Base-by-base conservation (phyloP, 2,797 vertebrate species). In the Dipus sagitta region DNA sequence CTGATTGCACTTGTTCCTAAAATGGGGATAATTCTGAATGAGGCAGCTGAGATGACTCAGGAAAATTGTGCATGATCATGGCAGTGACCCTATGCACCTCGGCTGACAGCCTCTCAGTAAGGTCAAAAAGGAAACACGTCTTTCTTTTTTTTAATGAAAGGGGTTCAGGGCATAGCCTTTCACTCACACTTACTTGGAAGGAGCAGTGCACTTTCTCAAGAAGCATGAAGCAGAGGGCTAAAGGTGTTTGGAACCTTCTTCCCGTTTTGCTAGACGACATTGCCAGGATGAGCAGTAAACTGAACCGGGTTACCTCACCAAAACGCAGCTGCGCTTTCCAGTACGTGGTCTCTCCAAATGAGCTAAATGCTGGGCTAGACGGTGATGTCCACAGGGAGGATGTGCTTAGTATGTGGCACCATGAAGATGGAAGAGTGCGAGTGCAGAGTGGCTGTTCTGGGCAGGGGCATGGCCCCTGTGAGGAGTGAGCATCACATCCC, bases 171-270 rank as follows among this genome's bases (percentile, higher is more conserved):
- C 18, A 15, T 26, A n/a, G 74, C 18, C 12, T 28, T 26, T 70
- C 78, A 67, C 2, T 2, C 42, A 79, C 28, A 74, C 20, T 52
- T 28, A 26, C 12, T 34, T n/a, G 54, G 70, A 26, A 20, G 1
- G 30, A 23, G 70, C 0, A 18, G 52, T 4, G 13, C 4, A 4
- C 11, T 32, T 14, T 13, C 12, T 0, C 15, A 28, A 54, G 38
- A 42, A 24, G 34, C 0, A 6, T 17, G 23, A 28, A 26, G 42
- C 62, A 24, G 21, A 67, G 28, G 62, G 60, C n/a, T 28, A 42
- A 83, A 86, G 85, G 32, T 13, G 10, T 58, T 13, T 14, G 13
- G 54, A 58, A 58, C 14, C 54, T 58, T 58, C 54, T 12, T 47
- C 7, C 64, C 17, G 1, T 0, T 3, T 68, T n/a, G 24, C 26